Conservation (phyloP, 2,113 vertebrate species). For the Eretmochelys imbricata region DNA sequence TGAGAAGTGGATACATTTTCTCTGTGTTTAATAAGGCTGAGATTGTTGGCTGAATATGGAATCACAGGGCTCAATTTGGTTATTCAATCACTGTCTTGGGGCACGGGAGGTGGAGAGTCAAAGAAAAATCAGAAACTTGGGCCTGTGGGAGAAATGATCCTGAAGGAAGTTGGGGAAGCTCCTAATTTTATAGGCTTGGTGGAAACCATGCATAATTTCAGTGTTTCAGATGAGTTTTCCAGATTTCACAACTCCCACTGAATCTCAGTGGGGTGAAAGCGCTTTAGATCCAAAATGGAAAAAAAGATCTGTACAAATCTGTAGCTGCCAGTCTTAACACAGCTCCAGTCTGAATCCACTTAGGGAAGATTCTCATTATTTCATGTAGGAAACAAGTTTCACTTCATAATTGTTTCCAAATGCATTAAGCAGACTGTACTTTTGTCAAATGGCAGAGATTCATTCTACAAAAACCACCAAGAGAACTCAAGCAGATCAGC, state of each 20-base stretch:
- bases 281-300: not conserved
- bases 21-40: not conserved
- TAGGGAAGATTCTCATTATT: not conserved
- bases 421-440: not conserved
- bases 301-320: not conserved
- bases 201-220: not conserved
- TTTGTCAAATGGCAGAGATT: not conserved
- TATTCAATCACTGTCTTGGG: not conserved
- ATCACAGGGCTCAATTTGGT: not conserved
- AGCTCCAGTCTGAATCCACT: accelerated
- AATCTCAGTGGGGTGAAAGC: not conserved
- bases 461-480: not conserved
- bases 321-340: not conserved
- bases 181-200: not conserved
- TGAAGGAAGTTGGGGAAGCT: not conserved
- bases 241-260: not conserved
- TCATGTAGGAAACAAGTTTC: not conserved
- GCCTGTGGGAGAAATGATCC: not conserved
- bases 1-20: not conserved
- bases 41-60: not conserved
- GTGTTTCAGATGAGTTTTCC: not conserved
- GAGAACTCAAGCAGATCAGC: not conserved
- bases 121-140: not conserved
- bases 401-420: not conserved
- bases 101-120: not conserved